Conservation (phyloP, 2,888 invertebrate genomes). For the Dryobota labecula region DNA sequence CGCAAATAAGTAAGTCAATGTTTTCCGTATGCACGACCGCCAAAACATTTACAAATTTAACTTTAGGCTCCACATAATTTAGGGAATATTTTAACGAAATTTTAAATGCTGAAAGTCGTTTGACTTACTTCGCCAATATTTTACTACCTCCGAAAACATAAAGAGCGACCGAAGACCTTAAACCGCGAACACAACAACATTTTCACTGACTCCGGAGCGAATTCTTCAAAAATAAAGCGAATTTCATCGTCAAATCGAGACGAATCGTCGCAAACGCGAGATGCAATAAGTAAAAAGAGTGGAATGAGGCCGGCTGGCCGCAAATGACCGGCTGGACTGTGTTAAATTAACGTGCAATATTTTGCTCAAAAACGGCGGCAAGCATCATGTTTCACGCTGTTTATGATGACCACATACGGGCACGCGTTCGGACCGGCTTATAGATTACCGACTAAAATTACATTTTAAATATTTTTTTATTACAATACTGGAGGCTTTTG, state of each 20-base stretch:
- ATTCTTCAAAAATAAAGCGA: constrained; percentile 66
- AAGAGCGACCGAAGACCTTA: constrained; percentile 20
- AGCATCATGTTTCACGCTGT: constrained; percentile 87
- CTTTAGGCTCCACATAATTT: neutral
- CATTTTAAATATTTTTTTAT: neutral
- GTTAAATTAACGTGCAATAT: constrained; percentile 90
- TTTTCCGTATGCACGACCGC: neutral
- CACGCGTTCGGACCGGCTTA: constrained; percentile 58
- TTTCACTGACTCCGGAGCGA: constrained; percentile 53
- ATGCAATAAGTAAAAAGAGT: constrained; percentile 71
- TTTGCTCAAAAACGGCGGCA: constrained; percentile 88
- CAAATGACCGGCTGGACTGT: constrained; percentile 84
- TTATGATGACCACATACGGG: constrained; percentile 80
- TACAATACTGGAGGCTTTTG: too few relatives aligned
- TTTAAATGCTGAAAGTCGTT: constrained; percentile 28
- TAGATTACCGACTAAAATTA: constrained; percentile 39
- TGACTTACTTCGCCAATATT: constrained; percentile 32
- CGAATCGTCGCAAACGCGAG: constrained; percentile 75
- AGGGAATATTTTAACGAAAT: constrained; percentile 3
- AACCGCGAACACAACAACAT: constrained; percentile 43
- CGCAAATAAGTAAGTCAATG: constrained; percentile 33
- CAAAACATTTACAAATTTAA: constrained; percentile 2
- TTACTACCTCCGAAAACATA: constrained; percentile 53
- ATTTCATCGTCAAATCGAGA: constrained; percentile 73
- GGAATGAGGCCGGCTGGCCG: constrained; percentile 72